These are phyloP conservation scores for Tenrec ecaudatus DNA, from an alignment of 2,113 vertebrate genomes.

Conservation along the genomic window DNA sequence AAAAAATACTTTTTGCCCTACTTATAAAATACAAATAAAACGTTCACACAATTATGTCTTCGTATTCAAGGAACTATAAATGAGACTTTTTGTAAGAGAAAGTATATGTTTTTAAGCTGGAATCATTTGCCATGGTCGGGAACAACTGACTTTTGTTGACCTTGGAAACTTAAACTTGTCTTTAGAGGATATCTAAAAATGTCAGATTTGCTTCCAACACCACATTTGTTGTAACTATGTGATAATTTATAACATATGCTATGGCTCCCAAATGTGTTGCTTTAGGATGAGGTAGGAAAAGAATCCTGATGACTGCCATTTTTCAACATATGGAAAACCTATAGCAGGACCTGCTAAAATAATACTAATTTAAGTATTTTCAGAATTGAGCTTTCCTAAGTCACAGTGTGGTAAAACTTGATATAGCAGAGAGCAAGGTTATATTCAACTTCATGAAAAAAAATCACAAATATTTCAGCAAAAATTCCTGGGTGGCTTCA, in stretches of 20 bases:
- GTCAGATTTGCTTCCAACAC: constrained; percentile 51
- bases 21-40: background rate
- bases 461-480: background rate
- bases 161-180: background rate
- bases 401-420: background rate
- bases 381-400: background rate
- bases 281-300: constrained; percentile 45
- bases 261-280: background rate
- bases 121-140: background rate
- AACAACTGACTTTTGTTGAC: constrained; percentile 38
- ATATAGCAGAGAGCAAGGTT: background rate
- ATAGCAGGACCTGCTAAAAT: background rate
- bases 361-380: background rate
- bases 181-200: constrained; percentile 21
- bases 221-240: constrained; percentile 14
- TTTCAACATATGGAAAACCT: background rate
- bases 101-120: background rate
- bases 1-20: background rate
- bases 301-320: background rate
- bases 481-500: background rate
- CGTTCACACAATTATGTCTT: constrained; percentile 29
- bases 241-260: constrained; percentile 17
- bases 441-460: background rate
- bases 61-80: background rate
- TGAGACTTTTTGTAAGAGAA: background rate